Evolutionary conservation across 2,797 vertebrate genomes (phyloP), one percentile per base, ranked within the genome.

Genomic region (Lepilemur septentrionalis): DNA sequence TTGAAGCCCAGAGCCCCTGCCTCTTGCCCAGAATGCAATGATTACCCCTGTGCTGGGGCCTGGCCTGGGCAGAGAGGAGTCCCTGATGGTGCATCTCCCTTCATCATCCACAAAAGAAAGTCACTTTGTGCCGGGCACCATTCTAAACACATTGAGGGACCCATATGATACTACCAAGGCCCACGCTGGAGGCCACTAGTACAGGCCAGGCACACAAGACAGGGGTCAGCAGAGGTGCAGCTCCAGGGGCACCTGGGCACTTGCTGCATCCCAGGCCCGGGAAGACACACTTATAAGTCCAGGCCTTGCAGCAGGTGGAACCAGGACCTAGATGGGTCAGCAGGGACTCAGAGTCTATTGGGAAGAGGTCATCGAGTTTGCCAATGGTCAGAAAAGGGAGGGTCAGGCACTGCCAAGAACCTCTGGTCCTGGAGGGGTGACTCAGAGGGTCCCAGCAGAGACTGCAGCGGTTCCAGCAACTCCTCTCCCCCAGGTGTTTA

Each of bases 391-490:
- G 48, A 15, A 35, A 93, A 85, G 4, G 4, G 10, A 63, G 38
- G 23, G 22, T 1, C 12, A 61, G 32, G 15, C 8, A 69, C 35
- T 18, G 35, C 32, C 41, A 65, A 50, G 43, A 50, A 50, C 4
- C 22, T 28, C 63, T 50, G 1, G 7, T 18, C 63, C 63, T 18
- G 3, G 9, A 46, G 38, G 25, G 30, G 2, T 12, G 63, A n/a
- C 32, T 65, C 22, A 55, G 46, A 11, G 52, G 32, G 32, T 14
- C n/a, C 75, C 48, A 7, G n/a, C 4, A 1, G 28, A 85, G 63
- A 2, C 23, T 12, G 14, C 43, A 5, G n/a, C 0, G 1, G 7
- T 28, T 17, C 28, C 38, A 35, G 35, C 12, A 3, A 2, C 22
- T 17, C 52, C 48, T 52, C 10, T n/a, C 67, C 22, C 23, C 38